Evolutionary conservation across 2,113 vertebrate species (phyloP).

Genomic region (Stigmatopora argus): DNA sequence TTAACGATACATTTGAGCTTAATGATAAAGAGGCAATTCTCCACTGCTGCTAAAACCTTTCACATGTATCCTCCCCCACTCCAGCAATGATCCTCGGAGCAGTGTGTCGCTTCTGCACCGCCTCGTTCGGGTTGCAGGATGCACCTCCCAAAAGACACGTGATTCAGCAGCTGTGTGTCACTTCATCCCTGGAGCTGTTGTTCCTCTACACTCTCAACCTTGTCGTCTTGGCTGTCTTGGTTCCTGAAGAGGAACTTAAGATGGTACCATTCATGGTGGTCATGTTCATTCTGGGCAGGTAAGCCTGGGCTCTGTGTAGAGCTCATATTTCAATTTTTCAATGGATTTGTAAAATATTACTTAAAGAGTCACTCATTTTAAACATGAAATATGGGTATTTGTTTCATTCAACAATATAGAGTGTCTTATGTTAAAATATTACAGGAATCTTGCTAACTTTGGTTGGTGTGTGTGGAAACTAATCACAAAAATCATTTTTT

Average conservation of each 20-base stretch:
- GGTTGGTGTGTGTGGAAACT: too few relatives aligned
- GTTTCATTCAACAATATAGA: too few relatives aligned
- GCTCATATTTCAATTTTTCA: too few relatives aligned
- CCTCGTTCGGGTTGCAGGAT: conserved; percentile 45
- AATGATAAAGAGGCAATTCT: neutral
- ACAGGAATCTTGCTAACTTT: too few relatives aligned
- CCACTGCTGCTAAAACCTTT: conserved; percentile 4
- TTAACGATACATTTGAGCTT: too few relatives aligned
- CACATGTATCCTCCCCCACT: conserved; percentile 19
- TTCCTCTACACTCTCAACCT: conserved; percentile 69
- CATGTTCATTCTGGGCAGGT: conserved; percentile 71
- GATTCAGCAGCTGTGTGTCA: conserved; percentile 61
- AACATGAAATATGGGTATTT: too few relatives aligned
- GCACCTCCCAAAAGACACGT: conserved; percentile 28
- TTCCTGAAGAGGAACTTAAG: conserved; percentile 66
- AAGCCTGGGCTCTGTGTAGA: conserved; percentile 21
- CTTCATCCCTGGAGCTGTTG: conserved; percentile 58
- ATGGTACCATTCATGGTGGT: conserved; percentile 61
- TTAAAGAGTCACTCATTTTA: too few relatives aligned
- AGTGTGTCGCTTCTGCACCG: conserved; percentile 60
- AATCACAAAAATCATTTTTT: too few relatives aligned
- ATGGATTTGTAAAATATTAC: too few relatives aligned
- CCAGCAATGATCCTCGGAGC: conserved; percentile 61
- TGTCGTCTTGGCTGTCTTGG: conserved; percentile 57
- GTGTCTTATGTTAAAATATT: too few relatives aligned